Percentiles rank a stretch among this genome's conserved stretches.
These are phyloP conservation scores for Anoplolepis gracilipes DNA, from an alignment of 1,140 invertebrate genomes.

Conservation along the genomic window DNA sequence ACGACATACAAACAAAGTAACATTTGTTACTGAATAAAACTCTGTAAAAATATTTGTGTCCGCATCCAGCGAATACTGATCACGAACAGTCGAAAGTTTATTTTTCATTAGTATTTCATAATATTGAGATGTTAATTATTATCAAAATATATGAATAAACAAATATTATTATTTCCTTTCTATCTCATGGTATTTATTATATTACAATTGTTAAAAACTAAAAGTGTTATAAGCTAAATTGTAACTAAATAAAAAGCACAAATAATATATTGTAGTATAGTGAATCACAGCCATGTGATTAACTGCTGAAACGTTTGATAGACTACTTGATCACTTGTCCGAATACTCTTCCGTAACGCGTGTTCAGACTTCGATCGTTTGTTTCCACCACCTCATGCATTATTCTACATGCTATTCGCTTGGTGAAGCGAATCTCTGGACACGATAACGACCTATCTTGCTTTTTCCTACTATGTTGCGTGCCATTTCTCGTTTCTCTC, in stretches of 20 bases:
- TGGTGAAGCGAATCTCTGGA: constrained; percentile 54
- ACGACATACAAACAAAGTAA: background rate
- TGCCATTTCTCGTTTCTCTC: background rate
- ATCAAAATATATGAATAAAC: background rate
- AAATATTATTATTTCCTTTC: background rate
- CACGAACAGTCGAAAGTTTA: background rate
- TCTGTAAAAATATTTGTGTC: background rate
- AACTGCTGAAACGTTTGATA: constrained; percentile 43
- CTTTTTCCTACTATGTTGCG: constrained; percentile 35
- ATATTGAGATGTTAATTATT: background rate
- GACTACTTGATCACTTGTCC: constrained; percentile 46
- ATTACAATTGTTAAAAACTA: background rate
- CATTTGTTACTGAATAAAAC: constrained; percentile 33
- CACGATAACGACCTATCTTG: constrained; percentile 56
- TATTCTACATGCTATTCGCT: constrained; percentile 66
- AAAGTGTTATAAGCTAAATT: background rate
- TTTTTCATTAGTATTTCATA: background rate
- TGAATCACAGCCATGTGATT: background rate
- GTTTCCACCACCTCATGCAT: constrained; percentile 70
- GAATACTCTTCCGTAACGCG: constrained; percentile 46
- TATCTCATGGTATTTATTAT: background rate
- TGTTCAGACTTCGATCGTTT: constrained; percentile 59
- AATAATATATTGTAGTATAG: background rate
- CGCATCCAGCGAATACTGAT: background rate
- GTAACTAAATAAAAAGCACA: background rate